Conservation (phyloP, 2,113 vertebrate genomes). For the Muscicapa adusta region DNA sequence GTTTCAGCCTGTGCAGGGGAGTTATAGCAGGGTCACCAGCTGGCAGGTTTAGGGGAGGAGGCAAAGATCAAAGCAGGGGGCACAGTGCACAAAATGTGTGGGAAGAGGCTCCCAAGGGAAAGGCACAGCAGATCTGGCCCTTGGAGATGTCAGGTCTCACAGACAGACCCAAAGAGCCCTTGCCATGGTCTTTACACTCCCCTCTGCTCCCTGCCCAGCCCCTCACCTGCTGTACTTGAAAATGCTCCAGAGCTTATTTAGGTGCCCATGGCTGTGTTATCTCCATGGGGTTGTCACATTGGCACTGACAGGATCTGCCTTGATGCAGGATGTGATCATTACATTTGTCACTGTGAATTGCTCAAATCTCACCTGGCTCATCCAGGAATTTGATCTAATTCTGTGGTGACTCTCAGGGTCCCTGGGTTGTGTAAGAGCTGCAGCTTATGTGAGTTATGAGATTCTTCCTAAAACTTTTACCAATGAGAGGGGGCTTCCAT, state of each 20-base stretch:
- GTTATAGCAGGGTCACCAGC: neutral
- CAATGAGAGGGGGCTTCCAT: neutral
- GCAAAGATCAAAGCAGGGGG: neutral
- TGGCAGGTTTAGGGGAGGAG: neutral
- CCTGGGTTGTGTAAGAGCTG: neutral
- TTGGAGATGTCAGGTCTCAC: neutral
- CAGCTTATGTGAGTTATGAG: neutral
- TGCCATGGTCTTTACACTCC: neutral
- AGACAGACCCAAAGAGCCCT: neutral
- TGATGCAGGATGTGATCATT: fast-evolving
- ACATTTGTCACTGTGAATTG: neutral
- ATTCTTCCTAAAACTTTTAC: neutral
- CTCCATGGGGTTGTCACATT: fast-evolving
- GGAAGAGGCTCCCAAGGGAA: neutral
- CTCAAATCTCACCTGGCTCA: neutral
- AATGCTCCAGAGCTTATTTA: neutral
- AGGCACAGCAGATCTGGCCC: neutral
- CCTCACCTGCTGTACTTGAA: neutral
- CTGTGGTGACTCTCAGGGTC: neutral
- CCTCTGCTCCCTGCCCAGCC: neutral
- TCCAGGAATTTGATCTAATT: neutral
- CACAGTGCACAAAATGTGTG: neutral
- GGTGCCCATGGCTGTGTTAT: fast-evolving
- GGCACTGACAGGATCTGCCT: neutral
- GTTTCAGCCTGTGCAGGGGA: neutral